A percentile compares a stretch with the other conserved stretches of the same genome.
phyloP scores from a whole-genome alignment of 2,113 vertebrate genomes.

The Sinocyclocheilus anshuiensis region DNA sequence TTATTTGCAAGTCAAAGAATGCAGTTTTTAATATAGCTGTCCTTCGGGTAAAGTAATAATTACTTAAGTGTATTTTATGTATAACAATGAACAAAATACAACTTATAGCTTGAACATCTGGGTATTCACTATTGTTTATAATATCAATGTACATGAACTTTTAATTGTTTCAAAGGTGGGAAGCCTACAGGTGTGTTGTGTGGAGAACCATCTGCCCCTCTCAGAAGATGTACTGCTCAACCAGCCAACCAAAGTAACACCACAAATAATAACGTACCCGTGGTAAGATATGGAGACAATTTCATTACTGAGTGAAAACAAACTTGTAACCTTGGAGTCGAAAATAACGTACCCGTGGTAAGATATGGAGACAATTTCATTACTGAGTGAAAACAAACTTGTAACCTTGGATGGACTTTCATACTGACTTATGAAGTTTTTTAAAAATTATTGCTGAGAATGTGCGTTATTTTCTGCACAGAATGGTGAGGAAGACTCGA shows the following conservation, averaged over 20 bases:
- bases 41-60: too few relatives aligned
- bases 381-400: neutral
- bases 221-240: constrained; percentile 72
- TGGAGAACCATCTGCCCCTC: constrained; percentile 77
- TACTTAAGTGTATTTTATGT: neutral
- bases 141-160: neutral
- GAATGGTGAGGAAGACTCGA: constrained; percentile 67
- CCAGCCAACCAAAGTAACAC: constrained; percentile 45
- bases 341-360: constrained; percentile 62
- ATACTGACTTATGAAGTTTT: neutral
- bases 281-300: constrained; percentile 57
- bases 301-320: neutral
- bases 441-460: neutral
- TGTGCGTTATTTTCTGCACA: constrained; percentile 50
- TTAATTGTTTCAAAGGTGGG: constrained; percentile 67
- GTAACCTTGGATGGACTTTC: neutral
- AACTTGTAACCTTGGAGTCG: constrained; percentile 25
- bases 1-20: neutral
- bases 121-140: neutral
- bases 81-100: neutral
- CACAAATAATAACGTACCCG: constrained; percentile 50
- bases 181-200: constrained; percentile 78
- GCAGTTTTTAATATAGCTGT: too few relatives aligned
- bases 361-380: constrained; percentile 25
- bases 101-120: neutral